Conservation (phyloP, 2,888 invertebrate species). For the Campoplex capitator region DNA sequence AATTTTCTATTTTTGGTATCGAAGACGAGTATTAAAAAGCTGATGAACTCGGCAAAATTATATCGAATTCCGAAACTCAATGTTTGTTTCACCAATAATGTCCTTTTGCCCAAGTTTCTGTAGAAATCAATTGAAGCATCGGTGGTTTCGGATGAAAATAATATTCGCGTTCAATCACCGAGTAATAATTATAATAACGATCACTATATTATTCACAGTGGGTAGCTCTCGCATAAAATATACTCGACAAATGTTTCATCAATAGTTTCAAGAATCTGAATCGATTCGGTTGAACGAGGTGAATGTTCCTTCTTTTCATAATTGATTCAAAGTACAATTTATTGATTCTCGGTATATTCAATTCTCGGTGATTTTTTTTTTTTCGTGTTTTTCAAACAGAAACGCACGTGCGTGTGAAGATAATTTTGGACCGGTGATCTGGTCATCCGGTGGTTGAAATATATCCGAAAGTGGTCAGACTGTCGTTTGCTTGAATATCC, state of each 20-base stretch:
- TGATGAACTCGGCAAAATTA: background rate
- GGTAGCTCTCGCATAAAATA: background rate
- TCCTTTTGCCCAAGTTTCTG: background rate
- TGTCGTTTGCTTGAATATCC: slow-evolving; percentile 14
- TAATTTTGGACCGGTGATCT: background rate
- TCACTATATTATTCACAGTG: background rate
- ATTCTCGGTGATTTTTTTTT: background rate
- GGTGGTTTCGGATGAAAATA: background rate
- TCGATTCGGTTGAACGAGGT: background rate
- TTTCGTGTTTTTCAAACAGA: background rate
- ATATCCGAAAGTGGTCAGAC: slow-evolving; percentile 52
- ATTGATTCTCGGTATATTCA: too few relatives aligned
- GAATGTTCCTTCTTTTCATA: background rate
- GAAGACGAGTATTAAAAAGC: background rate
- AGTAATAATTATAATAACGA: background rate
- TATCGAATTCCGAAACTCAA: background rate
- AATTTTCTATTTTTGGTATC: background rate
- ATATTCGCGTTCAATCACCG: background rate
- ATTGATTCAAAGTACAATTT: background rate
- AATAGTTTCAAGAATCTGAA: background rate
- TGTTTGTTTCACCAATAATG: too few relatives aligned
- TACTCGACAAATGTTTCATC: background rate
- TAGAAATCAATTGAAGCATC: background rate
- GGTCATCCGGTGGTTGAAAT: slow-evolving; percentile 24
- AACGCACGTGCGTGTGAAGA: background rate